Percentiles rank a stretch among this genome's conserved stretches.
These are phyloP conservation scores for Zeuzera pyrina DNA, from an alignment of 2,888 invertebrate species.

Conservation along the genomic window DNA sequence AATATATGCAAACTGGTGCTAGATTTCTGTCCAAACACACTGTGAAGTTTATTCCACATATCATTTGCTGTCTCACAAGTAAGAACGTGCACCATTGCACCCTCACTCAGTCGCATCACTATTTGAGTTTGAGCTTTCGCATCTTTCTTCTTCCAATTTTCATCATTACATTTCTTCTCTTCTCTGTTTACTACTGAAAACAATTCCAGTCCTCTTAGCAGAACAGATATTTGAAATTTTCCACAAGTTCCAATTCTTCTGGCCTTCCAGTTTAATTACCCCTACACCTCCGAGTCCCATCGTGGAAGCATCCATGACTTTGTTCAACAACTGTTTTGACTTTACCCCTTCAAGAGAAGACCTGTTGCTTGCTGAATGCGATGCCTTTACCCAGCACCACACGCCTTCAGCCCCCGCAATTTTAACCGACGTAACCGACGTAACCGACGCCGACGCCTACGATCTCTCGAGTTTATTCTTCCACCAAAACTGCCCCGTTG, in stretches of 20 bases:
- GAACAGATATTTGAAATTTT: background rate
- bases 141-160: conserved; percentile 4
- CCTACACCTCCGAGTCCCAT: too few species aligned
- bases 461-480: too few species aligned
- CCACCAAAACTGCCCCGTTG: too few species aligned
- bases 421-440: too few species aligned
- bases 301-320: too few species aligned
- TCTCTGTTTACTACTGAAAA: background rate
- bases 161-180: background rate
- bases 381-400: too few species aligned
- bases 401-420: too few species aligned
- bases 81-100: conserved; percentile 10
- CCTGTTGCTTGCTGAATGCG: too few species aligned
- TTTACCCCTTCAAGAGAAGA: too few species aligned
- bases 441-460: too few species aligned
- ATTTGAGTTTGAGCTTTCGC: conserved; percentile 8
- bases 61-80: conserved; percentile 12
- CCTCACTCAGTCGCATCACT: conserved; percentile 8
- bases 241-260: background rate
- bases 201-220: background rate
- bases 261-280: background rate
- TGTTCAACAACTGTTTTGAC: too few species aligned
- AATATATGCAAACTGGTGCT: conserved; percentile 21
- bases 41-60: conserved; percentile 14
- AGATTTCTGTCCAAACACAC: conserved; percentile 22